Base-by-base conservation (phyloP, 2,797 vertebrate species). In the Yasuhikotakia modesta region DNA sequence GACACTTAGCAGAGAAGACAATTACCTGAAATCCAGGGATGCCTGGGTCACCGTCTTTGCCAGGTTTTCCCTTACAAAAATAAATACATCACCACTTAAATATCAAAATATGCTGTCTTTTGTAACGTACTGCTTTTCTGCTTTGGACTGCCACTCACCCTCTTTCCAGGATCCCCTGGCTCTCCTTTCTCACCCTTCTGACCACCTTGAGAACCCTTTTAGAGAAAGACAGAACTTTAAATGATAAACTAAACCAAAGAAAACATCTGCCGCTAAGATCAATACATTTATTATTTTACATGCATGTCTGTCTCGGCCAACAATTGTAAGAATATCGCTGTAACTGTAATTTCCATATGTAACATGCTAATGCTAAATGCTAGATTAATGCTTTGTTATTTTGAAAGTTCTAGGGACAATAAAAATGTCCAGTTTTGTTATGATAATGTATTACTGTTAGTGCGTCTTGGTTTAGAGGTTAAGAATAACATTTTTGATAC, bases 31-130 rank as follows among this genome's bases (percentile, higher is more conserved):
- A 90, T 81, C 97, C 97, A 75, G 92, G 45, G 45, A 89, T 73
- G 21, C 97, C 97, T 4, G 85, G 90, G 53, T 98, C 96, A 63
- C 97, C 97, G 73, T 99, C 97, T 94, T 99, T 98, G 53, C 97
- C 97, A 55, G 94, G 90, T 89, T 99, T 99, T 46, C 97, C 97
- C 96, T 98, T 88, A 19, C 83, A 82, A 89, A 45, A 86, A 24
- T 58, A 53, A 81, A 22, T 27, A 27, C 16, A 39, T 53, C 14
- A n/a, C 2, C 1, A 19, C 1, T 22, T 39, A 14, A 19, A 11
- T 30, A 7, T 70, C 35, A 78, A 22, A 48, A 68, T 46, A 79
- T 0, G 12, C 7, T 69, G 4, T 27, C 48, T 69, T 43, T 65
- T 35, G 24, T 24, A 19, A 45, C 30, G 4, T 24, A 14, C 53